Evolutionary conservation across 2,113 vertebrate genomes (phyloP).

Genomic region (Ciconia boyciana): DNA sequence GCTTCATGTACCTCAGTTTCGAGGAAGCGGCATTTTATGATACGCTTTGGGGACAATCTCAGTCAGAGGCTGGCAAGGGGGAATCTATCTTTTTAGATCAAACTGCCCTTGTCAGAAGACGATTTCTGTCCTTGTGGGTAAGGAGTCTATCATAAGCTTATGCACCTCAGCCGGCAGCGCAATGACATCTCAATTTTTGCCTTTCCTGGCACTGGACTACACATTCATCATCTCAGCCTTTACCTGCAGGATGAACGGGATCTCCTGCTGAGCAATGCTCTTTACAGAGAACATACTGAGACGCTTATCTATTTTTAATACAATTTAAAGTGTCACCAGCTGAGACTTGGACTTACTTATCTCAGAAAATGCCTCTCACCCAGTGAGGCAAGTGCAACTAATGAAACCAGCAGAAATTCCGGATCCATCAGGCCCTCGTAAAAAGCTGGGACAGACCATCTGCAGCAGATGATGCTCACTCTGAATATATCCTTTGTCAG

Average conservation of each 20-base stretch:
- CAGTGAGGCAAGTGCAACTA: not conserved
- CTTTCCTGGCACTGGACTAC: fast-evolving
- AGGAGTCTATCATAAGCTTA: not conserved
- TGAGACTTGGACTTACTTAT: not conserved
- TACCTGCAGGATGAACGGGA: not conserved
- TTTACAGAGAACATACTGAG: not conserved
- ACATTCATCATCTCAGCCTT: not conserved
- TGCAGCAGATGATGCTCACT: not conserved
- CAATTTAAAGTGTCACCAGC: not conserved
- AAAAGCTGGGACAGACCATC: not conserved
- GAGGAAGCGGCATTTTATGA: not conserved
- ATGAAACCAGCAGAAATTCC: not conserved
- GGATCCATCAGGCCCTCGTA: fast-evolving
- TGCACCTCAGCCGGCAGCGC: not conserved
- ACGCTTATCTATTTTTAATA: not conserved
- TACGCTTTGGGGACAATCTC: not conserved
- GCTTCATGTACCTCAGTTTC: fast-evolving
- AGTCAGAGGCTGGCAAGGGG: not conserved
- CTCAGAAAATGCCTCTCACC: not conserved
- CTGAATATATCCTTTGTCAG: not conserved
- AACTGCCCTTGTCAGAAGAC: not conserved
- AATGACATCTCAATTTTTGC: not conserved
- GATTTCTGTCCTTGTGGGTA: not conserved
- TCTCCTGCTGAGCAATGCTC: not conserved
- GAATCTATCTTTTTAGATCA: not conserved